Conservation (phyloP, 2,888 invertebrate species). For the Machimus rusticus region DNA sequence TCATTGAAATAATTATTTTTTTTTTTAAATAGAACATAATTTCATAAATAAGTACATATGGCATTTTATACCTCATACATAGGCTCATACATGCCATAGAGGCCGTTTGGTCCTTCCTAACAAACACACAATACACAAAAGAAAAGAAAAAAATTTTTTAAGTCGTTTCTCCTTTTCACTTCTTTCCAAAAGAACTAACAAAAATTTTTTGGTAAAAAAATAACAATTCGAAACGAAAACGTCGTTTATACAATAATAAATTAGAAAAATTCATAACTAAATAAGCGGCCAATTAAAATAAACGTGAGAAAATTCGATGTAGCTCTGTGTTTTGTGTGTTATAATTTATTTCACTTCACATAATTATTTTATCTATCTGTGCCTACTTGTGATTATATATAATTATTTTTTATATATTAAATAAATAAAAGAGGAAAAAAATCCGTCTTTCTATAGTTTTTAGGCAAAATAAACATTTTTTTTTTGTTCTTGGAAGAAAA, state of each 20-base stretch:
- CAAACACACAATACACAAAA: conserved; percentile 49
- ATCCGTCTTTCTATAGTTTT: conserved; percentile 8
- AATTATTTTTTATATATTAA: neutral
- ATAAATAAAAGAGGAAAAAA: neutral
- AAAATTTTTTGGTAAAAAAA: conserved; percentile 2
- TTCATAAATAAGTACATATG: conserved; percentile 1
- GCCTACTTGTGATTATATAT: neutral
- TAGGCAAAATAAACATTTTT: neutral
- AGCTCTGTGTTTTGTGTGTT: conserved; percentile 43
- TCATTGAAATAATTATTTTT: neutral
- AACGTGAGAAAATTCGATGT: neutral
- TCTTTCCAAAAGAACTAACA: neutral
- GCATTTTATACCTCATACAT: conserved; percentile 47
- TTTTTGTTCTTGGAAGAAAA: conserved; percentile 21
- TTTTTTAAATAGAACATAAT: conserved; percentile 17
- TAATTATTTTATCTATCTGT: conserved; percentile 1
- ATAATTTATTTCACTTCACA: neutral
- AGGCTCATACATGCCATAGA: conserved; percentile 49
- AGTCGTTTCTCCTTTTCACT: conserved; percentile 3
- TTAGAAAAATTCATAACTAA: neutral
- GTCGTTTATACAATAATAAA: neutral
- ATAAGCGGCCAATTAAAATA: conserved; percentile 28
- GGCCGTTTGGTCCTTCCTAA: conserved; percentile 49
- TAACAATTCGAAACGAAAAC: conserved; percentile 1
- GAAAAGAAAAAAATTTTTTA: conserved; percentile 36